Conservation (phyloP, 2,888 invertebrate species). For the Leucophora obtusa region DNA sequence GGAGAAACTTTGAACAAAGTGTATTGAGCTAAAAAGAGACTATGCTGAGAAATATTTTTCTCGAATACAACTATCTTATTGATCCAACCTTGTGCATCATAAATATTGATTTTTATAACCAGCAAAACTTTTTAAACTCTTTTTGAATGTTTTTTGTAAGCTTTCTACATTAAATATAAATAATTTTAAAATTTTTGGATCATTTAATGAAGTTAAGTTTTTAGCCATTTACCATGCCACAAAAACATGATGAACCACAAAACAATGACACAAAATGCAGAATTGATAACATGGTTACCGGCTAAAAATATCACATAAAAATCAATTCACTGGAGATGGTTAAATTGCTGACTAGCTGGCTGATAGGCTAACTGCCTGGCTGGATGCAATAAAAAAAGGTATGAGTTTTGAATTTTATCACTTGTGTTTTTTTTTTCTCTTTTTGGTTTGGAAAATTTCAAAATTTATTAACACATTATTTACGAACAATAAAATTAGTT, state of each 20-base stretch:
- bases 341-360: slow-evolving; percentile 8
- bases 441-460: slow-evolving; percentile 11
- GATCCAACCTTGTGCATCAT: no score
- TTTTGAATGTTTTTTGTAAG: no score
- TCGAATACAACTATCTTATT: no score
- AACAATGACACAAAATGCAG: slow-evolving; percentile 29
- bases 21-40: no score
- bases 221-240: slow-evolving; percentile 32
- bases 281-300: slow-evolving; percentile 44
- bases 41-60: no score
- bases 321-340: slow-evolving; percentile 51
- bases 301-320: slow-evolving; percentile 44
- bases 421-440: slow-evolving; percentile 33
- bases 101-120: no score
- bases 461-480: slow-evolving; percentile 61
- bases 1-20: no score
- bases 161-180: no score
- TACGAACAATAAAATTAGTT: slow-evolving; percentile 57
- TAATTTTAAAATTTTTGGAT: no score
- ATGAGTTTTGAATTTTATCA: slow-evolving; percentile 47
- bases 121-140: no score
- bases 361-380: neutral
- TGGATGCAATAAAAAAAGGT: slow-evolving; percentile 37
- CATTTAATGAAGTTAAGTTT: neutral
- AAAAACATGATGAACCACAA: slow-evolving; percentile 55